phyloP scores from a whole-genome alignment of 2,113 vertebrate species.

The Pao palembangensis region DNA sequence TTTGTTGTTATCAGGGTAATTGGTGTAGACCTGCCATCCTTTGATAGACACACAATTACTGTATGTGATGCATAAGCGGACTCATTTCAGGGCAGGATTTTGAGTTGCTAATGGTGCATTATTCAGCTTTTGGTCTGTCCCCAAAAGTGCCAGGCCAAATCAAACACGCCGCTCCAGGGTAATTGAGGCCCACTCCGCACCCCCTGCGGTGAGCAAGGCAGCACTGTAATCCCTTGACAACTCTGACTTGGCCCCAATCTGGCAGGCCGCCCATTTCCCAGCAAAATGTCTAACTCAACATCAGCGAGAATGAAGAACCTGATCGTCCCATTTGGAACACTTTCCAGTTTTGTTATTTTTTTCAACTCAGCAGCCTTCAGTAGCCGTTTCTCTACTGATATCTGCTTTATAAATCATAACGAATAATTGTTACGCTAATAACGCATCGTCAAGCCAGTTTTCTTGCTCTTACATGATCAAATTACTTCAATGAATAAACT shows the following conservation, averaged over 20 bases:
- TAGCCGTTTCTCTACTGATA: conserved; percentile 24
- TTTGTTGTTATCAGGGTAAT: conserved; percentile 76
- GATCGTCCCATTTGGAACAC: conserved; percentile 58
- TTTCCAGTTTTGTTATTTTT: conserved; percentile 60
- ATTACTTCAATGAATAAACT: conserved; percentile 37
- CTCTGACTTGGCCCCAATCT: conserved; percentile 75
- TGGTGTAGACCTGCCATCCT: conserved; percentile 72
- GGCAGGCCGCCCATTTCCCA: conserved; percentile 76
- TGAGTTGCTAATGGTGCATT: conserved; percentile 76
- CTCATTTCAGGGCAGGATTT: conserved; percentile 73
- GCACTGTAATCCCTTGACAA: conserved; percentile 77
- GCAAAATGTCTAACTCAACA: conserved; percentile 65
- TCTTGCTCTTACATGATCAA: conserved; percentile 36
- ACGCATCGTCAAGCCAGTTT: conserved; percentile 34
- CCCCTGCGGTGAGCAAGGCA: conserved; percentile 76
- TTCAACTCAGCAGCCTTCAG: conserved; percentile 37
- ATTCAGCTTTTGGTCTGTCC: conserved; percentile 77
- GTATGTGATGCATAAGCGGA: conserved; percentile 74
- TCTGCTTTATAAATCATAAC: conserved; percentile 29
- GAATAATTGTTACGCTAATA: conserved; percentile 42
- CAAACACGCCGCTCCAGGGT: conserved; percentile 75
- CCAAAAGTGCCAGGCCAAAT: conserved; percentile 74
- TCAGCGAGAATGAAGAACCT: conserved; percentile 61
- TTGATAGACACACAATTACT: conserved; percentile 76
- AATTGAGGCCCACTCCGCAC: conserved; percentile 75